Conservation (phyloP, 1,140 invertebrate genomes). For the Apolygus lucorum region DNA sequence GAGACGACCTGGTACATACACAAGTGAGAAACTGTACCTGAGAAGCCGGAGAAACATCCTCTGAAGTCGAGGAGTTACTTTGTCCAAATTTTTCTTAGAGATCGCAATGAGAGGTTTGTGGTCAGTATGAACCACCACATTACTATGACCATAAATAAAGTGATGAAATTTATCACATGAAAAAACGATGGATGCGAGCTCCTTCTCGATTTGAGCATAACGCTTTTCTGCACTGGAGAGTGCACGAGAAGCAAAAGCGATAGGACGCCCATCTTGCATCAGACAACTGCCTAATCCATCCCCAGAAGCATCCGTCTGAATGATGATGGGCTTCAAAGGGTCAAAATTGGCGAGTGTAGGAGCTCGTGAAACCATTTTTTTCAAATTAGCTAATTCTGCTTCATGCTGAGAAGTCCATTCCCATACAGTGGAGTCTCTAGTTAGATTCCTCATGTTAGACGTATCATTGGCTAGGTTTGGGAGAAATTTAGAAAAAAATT, state of each 20-base stretch:
- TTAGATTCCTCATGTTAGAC: conserved; percentile 32
- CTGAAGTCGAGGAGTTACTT: conserved; percentile 38
- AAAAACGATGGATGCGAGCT: conserved; percentile 40
- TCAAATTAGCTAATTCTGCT: conserved; percentile 34
- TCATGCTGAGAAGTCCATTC: conserved; percentile 33
- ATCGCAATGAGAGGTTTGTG: conserved; percentile 40
- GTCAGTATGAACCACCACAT: conserved; percentile 39
- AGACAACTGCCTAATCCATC: conserved; percentile 35
- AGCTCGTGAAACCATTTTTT: conserved; percentile 30
- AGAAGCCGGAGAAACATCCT: conserved; percentile 39
- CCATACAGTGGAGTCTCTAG: conserved; percentile 34
- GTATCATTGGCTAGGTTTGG: conserved; percentile 32
- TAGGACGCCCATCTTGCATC: conserved; percentile 34
- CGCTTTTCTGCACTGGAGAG: conserved; percentile 36
- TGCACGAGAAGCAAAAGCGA: conserved; percentile 37
- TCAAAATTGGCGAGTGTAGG: conserved; percentile 36
- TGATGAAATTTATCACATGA: conserved; percentile 37
- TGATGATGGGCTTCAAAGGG: conserved; percentile 22
- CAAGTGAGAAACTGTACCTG: conserved; percentile 39
- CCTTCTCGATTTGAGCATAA: conserved; percentile 43
- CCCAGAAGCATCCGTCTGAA: conserved; percentile 34
- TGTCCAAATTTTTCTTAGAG: conserved; percentile 39
- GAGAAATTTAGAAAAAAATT: conserved; percentile 38
- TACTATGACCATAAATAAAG: conserved; percentile 34
- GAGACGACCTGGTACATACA: conserved; percentile 33